Percentiles rank a stretch among this genome's conserved stretches.
phyloP scores from a whole-genome alignment of 2,797 vertebrate species.

The Lithobates pipiens region DNA sequence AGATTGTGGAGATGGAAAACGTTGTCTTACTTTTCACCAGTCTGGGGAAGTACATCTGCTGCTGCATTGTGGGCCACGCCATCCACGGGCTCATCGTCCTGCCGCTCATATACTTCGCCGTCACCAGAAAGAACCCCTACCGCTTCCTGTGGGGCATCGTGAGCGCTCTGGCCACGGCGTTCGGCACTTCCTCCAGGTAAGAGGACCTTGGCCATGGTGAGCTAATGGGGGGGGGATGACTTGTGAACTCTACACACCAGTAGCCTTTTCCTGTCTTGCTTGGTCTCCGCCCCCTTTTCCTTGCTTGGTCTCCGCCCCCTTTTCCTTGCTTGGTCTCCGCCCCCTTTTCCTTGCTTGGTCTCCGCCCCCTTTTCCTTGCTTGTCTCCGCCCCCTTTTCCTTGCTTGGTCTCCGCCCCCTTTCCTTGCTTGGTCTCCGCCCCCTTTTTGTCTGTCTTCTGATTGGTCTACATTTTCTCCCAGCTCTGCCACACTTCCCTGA shows the following conservation, averaged over 20 bases:
- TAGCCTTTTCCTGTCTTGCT: not conserved
- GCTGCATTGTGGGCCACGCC: conserved; percentile 86
- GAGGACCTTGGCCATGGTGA: too few relatives aligned
- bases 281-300: not conserved
- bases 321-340: not conserved
- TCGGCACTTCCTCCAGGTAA: conserved; percentile 91
- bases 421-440: too few relatives aligned
- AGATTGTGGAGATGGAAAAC: conserved; percentile 89
- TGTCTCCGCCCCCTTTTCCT: not conserved
- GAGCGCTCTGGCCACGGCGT: conserved; percentile 85
- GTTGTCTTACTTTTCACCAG: conserved; percentile 80
- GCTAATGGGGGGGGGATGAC: too few relatives aligned
- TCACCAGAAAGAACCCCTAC: conserved; percentile 89
- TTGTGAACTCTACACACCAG: too few relatives aligned
- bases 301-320: not conserved
- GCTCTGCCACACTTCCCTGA: conserved; percentile 88
- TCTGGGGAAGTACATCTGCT: conserved; percentile 89
- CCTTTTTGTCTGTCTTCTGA: not conserved
- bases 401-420: too few relatives aligned
- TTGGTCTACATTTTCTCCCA: conserved; percentile 59
- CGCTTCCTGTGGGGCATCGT: conserved; percentile 87
- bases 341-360: not conserved
- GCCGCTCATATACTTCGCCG: conserved; percentile 84
- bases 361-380: too few relatives aligned
- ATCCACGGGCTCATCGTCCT: conserved; percentile 86